Evolutionary conservation across 2,797 vertebrate species (phyloP).

Genomic region (Okamejei kenojei): DNA sequence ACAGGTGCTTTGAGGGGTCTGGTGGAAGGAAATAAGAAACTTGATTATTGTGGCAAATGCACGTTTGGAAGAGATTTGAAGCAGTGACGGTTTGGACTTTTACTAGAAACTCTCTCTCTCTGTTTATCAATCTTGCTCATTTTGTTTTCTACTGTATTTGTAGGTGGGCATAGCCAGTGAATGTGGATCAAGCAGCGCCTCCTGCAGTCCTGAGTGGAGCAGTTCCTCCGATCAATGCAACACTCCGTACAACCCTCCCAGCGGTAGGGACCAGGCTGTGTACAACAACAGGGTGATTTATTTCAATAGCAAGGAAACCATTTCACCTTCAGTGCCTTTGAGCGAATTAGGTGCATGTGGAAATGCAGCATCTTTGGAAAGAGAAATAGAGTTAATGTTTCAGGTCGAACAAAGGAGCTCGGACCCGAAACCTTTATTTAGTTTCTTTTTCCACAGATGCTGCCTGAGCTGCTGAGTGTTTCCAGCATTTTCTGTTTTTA

Average conservation of each 20-base stretch:
- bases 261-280: conserved; percentile 53
- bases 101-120: not conserved
- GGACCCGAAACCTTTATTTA: too few relatives aligned
- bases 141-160: conserved; percentile 55
- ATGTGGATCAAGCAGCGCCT: conserved; percentile 80
- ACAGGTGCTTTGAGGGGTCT: not conserved
- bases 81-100: not conserved
- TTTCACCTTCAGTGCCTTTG: not conserved
- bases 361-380: too few relatives aligned
- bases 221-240: conserved; percentile 68
- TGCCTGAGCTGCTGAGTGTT: too few relatives aligned
- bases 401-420: too few relatives aligned
- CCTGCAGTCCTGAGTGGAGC: conserved; percentile 94
- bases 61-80: not conserved
- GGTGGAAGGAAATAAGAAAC: not conserved
- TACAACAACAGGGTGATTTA: not conserved
- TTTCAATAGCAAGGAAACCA: not conserved
- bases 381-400: too few relatives aligned
- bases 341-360: not conserved
- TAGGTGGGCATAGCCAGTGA: conserved; percentile 77
- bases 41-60: not conserved
- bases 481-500: too few relatives aligned
- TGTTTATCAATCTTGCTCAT: not conserved
- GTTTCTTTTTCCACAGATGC: too few relatives aligned
- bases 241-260: conserved; percentile 56